Percentiles rank a stretch among this genome's conserved stretches.
Conservation (phyloP, 1,140 invertebrate genomes). For the Bombus superbus region DNA sequence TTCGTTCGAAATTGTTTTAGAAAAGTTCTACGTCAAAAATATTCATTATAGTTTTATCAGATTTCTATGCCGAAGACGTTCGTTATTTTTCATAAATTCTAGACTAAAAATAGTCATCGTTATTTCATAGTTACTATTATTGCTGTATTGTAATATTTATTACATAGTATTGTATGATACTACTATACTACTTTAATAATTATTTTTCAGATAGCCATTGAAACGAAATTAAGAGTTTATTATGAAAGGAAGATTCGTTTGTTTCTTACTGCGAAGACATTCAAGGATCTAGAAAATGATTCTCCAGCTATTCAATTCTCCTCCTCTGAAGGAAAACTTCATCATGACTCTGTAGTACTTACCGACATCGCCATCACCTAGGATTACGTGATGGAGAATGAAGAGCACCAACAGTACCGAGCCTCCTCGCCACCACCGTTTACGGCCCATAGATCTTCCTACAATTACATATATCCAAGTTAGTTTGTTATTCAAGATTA, state of each 20-base stretch:
- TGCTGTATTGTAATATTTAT: no score
- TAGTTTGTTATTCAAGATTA: slow-evolving; percentile 15
- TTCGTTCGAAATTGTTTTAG: not conserved
- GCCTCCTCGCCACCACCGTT: slow-evolving; percentile 75
- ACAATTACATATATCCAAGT: slow-evolving; percentile 36
- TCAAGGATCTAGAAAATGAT: slow-evolving; percentile 1
- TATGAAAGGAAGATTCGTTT: not conserved
- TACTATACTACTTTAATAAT: no score
- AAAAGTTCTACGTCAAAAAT: not conserved
- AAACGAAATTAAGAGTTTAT: not conserved
- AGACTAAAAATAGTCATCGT: not conserved
- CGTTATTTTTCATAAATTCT: not conserved
- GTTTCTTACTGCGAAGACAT: not conserved
- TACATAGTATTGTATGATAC: not conserved
- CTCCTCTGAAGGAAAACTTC: not conserved
- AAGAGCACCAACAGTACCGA: slow-evolving; percentile 75
- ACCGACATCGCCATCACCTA: slow-evolving; percentile 78
- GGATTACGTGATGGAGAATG: slow-evolving; percentile 68
- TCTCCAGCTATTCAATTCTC: not conserved
- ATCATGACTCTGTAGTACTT: slow-evolving; percentile 59
- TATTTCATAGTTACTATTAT: no score
- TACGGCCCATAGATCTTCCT: slow-evolving; percentile 78
- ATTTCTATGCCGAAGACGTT: not conserved
- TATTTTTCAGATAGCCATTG: not conserved
- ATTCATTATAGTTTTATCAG: not conserved